These are phyloP conservation scores for Pachypeltis micranthus DNA, from an alignment of 1,140 invertebrate species.

Conservation along the genomic window DNA sequence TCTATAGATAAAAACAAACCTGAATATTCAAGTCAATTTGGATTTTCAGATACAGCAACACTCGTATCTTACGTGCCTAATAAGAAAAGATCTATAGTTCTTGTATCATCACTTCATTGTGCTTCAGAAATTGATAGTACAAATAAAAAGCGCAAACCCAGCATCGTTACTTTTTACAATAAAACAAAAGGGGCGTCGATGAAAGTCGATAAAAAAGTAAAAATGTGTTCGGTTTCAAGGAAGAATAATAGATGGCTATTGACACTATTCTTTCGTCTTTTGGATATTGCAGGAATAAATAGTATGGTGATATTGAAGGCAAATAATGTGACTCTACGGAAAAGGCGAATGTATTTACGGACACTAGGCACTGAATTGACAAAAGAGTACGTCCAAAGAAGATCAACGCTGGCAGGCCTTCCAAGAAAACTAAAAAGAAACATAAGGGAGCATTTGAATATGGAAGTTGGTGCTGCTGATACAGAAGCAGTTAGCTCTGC, in stretches of 20 bases:
- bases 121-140: constrained; percentile 23
- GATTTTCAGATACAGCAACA: constrained; percentile 20
- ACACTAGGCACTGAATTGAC: no score
- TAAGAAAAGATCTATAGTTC: constrained; percentile 28
- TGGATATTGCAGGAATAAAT: neutral
- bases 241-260: neutral
- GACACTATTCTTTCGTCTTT: neutral
- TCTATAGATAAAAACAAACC: constrained; percentile 23
- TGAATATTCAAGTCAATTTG: constrained; percentile 19
- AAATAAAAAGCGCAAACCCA: constrained; percentile 29
- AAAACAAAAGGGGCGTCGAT: neutral
- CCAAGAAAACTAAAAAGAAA: no score
- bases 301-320: no score
- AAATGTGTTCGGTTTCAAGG: neutral
- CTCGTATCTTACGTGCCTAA: constrained; percentile 28
- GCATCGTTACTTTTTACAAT: constrained; percentile 6
- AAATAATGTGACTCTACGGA: no score
- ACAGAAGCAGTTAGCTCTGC: no score
- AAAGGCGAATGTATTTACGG: no score
- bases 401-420: no score
- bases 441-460: no score
- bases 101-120: constrained; percentile 26
- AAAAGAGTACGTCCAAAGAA: no score
- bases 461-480: no score
- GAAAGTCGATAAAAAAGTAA: neutral